A percentile compares a stretch with the other conserved stretches of the same genome.
Conservation (phyloP, 2,113 vertebrate genomes). For the Phylloscopus trochiloides region DNA sequence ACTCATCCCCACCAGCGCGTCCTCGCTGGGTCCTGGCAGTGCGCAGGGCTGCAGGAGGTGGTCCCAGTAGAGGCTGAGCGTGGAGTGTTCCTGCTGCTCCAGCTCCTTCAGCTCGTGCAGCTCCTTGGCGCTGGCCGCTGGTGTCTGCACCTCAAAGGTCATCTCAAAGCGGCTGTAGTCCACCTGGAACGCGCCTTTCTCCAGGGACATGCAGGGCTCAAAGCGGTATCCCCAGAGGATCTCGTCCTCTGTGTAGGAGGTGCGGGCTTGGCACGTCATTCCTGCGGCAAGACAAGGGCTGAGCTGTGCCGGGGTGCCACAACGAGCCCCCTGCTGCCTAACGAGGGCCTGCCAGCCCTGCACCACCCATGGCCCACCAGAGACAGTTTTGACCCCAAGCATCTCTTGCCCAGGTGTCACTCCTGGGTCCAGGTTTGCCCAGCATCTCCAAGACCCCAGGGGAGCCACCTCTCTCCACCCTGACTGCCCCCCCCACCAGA, state of each 20-base stretch:
- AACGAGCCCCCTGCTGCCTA: rapidly evolving
- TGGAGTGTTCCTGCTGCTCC: slow-evolving; percentile 44
- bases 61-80: slow-evolving; percentile 60
- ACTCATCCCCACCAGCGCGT: background rate
- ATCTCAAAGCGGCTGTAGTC: slow-evolving; percentile 81
- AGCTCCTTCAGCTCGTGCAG: slow-evolving; percentile 42
- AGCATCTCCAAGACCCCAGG: too few relatives aligned
- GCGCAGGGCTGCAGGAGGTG: slow-evolving; percentile 3
- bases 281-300: background rate
- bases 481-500: rapidly evolving
- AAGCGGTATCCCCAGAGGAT: slow-evolving; percentile 84
- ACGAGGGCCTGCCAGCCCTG: rapidly evolving
- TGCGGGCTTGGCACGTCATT: slow-evolving; percentile 86
- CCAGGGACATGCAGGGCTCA: slow-evolving; percentile 82
- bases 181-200: slow-evolving; percentile 81
- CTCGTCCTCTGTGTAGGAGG: slow-evolving; percentile 81
- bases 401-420: background rate
- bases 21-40: background rate
- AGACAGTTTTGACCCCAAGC: rapidly evolving
- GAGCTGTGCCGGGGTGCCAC: rapidly evolving
- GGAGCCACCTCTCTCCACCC: background rate
- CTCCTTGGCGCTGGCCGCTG: slow-evolving; percentile 70
- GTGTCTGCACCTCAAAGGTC: slow-evolving; percentile 81
- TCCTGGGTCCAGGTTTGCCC: background rate
- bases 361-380: rapidly evolving